Conservation (phyloP, 2,113 vertebrate genomes). For the Stigmatopora argus region DNA sequence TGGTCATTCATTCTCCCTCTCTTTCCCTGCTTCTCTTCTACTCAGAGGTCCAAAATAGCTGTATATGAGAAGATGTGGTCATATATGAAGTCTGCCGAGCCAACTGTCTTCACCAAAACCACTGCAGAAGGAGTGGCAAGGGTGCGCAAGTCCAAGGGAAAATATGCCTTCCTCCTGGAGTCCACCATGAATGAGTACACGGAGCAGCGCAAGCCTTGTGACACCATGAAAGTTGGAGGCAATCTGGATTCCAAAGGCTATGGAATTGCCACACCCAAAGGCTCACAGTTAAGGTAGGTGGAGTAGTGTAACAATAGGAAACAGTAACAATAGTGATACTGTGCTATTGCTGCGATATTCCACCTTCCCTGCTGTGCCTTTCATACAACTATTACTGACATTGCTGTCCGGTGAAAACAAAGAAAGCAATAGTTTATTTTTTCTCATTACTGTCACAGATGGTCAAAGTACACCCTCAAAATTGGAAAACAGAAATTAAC, state of each 20-base stretch:
- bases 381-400: conserved; percentile 44
- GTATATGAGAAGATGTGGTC: conserved; percentile 99
- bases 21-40: background rate
- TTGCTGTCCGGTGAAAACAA: conserved; percentile 51
- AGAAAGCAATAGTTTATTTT: background rate
- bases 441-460: background rate
- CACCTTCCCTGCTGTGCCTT: conserved; percentile 98
- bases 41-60: conserved; percentile 97
- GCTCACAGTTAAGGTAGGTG: conserved; percentile 99
- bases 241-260: conserved; percentile 99
- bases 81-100: conserved; percentile 97
- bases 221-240: conserved; percentile 99
- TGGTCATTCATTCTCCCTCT: conserved; percentile 3
- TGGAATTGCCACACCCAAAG: conserved; percentile 97
- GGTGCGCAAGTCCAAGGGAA: conserved; percentile 98
- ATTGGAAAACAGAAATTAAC: background rate
- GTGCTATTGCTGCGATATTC: conserved; percentile 98
- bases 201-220: conserved; percentile 97
- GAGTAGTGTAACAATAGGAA: conserved; percentile 97
- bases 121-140: conserved; percentile 94
- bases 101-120: conserved; percentile 95
- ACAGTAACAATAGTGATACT: conserved; percentile 57
- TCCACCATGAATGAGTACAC: conserved; percentile 99
- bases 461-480: background rate
- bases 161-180: conserved; percentile 98